Base-by-base conservation (phyloP, 1,140 invertebrate species). In the Tetramorium alpestre region DNA sequence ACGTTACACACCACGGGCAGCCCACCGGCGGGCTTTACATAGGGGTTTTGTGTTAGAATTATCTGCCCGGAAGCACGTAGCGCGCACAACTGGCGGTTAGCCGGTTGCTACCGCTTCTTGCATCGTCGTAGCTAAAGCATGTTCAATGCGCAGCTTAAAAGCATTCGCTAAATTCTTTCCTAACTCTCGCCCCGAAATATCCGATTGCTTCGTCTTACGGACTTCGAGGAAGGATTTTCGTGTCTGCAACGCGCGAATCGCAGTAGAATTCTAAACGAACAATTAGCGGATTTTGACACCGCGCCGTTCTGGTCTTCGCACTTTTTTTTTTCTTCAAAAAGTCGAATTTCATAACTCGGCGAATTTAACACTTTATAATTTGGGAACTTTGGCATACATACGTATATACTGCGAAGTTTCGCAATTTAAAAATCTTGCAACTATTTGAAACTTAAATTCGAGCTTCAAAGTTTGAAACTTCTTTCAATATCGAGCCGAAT, bases 21-120 rank as follows among this genome's bases (percentile, higher is more conserved):
- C 38, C 80, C 51, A 60, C 25, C 18, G 44, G 44, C 80, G 54
- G 54, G 51, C 69, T 84, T 73, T 84, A 75, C 80, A 84, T 44
- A 84, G 69, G 65, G 80, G 80, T 84, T 84, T 84, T 84, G 80
- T 84, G 80, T 84, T 73, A 84, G 54, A 84, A 84, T 84, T 84
- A 84, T 84, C 80, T 84, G 51, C 51, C 54, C 80, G 54, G 80
- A 84, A 84, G 80, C 80, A 84, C 80, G 80, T 75, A 84, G 44
- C 80, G 2, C 80, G 2, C 54, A 73, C 51, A 73, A 73, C 41
- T n/a, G 18, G 51, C 54, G 69, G 80, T 75, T 84, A 84, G 80
- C n/a, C 49, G 49, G 47, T 33, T 38, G 51, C 69, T 25, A 44
- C 41, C 54, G 80, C 69, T 84, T 84, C 80, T 75, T 75, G 69